These are phyloP conservation scores for Nebria ingens DNA, from an alignment of 1,140 invertebrate genomes.

Conservation along the genomic window DNA sequence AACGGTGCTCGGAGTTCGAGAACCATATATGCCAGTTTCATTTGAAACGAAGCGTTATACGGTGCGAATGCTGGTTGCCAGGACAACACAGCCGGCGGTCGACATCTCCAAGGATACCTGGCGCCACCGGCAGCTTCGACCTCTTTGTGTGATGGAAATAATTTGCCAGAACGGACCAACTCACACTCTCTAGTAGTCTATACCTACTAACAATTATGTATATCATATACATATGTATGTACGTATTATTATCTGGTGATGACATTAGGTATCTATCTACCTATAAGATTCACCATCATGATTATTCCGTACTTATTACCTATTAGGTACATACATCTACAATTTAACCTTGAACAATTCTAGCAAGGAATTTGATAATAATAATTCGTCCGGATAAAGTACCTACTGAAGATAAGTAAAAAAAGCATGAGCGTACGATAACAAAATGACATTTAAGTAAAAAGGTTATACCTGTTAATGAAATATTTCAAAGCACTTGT, in stretches of 20 bases:
- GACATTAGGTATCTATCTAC: too few species aligned
- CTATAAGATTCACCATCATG: too few species aligned
- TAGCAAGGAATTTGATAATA: too few species aligned
- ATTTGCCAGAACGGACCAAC: not conserved
- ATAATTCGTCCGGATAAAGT: too few species aligned
- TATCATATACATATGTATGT: not conserved
- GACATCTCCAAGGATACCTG: constrained; percentile 37
- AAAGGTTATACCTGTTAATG: too few species aligned
- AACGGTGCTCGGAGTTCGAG: not conserved
- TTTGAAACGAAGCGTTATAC: constrained; percentile 2
- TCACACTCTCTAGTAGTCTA: too few species aligned
- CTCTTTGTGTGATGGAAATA: not conserved
- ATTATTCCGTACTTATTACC: too few species aligned
- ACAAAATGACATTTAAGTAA: not conserved
- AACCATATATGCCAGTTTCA: constrained; percentile 1
- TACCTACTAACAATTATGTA: too few species aligned
- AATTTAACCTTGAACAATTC: too few species aligned
- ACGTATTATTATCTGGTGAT: too few species aligned
- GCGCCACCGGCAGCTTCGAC: constrained; percentile 23
- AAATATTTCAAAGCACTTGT: too few species aligned
- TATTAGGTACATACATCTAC: too few species aligned
- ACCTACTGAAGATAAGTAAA: not conserved
- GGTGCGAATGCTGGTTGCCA: constrained; percentile 27
- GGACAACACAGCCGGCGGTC: constrained; percentile 29
- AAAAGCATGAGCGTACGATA: not conserved